These are phyloP conservation scores for Corythornis vintsioides DNA, from an alignment of 2,113 vertebrate species.

Conservation along the genomic window DNA sequence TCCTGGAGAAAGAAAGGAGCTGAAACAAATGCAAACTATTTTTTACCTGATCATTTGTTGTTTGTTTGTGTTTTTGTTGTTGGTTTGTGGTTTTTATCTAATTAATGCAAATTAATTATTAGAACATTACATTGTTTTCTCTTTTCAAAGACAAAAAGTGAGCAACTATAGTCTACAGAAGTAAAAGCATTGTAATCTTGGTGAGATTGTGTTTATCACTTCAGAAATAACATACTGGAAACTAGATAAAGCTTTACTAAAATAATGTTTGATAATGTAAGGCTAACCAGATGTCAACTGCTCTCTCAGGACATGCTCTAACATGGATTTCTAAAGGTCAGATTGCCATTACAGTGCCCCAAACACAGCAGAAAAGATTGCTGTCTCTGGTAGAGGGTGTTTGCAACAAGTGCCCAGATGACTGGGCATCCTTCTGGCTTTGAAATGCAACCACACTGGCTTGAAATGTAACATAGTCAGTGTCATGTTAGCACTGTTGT, in stretches of 20 bases:
- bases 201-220: neutral
- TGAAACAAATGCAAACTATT: neutral
- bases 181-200: neutral
- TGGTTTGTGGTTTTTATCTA: neutral
- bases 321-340: neutral
- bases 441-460: neutral
- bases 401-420: neutral
- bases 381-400: neutral
- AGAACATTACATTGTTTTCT: neutral
- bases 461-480: neutral
- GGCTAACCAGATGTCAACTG: neutral
- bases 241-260: neutral
- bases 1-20: neutral
- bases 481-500: conserved; percentile 1
- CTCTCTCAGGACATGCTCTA: neutral
- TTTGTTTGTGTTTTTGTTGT: too few species aligned
- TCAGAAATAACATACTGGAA: neutral
- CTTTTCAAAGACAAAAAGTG: neutral
- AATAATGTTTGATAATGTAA: neutral
- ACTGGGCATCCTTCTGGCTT: neutral
- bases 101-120: neutral
- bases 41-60: neutral
- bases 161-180: neutral
- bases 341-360: neutral
- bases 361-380: neutral